Evolutionary conservation across 2,888 invertebrate species (phyloP), one percentile per base, ranked within the genome.

Genomic region (Melanostoma mellinum): DNA sequence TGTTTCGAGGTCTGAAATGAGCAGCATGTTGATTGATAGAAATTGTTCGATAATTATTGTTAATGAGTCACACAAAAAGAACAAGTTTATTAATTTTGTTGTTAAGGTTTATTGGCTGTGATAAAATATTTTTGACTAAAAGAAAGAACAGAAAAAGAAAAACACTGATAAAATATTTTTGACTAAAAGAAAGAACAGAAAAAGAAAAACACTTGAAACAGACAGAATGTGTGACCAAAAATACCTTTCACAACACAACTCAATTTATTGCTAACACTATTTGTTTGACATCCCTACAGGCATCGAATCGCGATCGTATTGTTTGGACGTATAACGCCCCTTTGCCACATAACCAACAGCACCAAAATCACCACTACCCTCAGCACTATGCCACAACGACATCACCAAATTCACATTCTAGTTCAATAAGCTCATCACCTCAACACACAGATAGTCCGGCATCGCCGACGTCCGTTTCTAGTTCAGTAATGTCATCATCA

Each of bases 261-360:
- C 40, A 42, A 56, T 30, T 72, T 46, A 48, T 60, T 10, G 38
- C 9, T 50, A 42, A 35, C 48, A 55, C 63, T 8, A 35, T 60
- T 44, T 73, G 56, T 46, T 20, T 68, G 44, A 50, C 50, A 36
- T 38, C 30, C 30, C 56, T 46, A n/a, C 80, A 91, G 91, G 89
- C 88, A 86, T 91, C 90, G 65, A 90, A 90, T 88, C 90, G 90
- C 77, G 91, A 91, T 90, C 94, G 97, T 88, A 96, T 97, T 89
- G 96, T 97, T 65, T 97, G 97, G 97, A 97, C 97, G 65, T 97
- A 96, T 93, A 97, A 97, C 92, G 97, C 97, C 78, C 97, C 97
- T n/a, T 84, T 91, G 77, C 88, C 89, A 86, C 88, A 88, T 40
- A 90, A 90, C 86, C 88, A 93, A 93, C 77, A 79, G 20, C 74